Base-by-base conservation (phyloP, 2,113 vertebrate species). In the Chaenogobius annularis region DNA sequence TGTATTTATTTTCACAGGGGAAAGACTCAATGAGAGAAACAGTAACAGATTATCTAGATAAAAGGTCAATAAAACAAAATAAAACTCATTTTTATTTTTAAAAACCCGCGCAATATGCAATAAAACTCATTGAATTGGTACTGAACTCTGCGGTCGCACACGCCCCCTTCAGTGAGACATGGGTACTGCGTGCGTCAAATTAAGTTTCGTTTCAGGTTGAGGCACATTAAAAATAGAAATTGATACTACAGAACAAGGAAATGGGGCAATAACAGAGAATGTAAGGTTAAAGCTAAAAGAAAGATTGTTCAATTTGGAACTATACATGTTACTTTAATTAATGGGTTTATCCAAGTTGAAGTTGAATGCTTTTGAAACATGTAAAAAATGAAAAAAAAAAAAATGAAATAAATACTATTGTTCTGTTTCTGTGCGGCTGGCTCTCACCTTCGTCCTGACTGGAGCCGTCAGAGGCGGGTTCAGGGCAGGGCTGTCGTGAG, bases 381-480 rank as follows among this genome's bases (percentile, higher is more conserved):
- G 20, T 11, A 58, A 23, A 26, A 58, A 26, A 1, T 5, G 23
- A 23, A 23, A 3, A 14, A 52, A 6, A 52, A 12, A 22, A 13
- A 58, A 26, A 8, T 20, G 20, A 10, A 3, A 22, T 0, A 31
- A 31, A n/a, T n/a, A n/a, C n/a, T 8, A n/a, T 9, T 0, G 17
- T 50, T 19, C 47, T 7, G 7, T 19, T 48, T 13, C 47, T 48
- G 12, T 13, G 12, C 47, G 20, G n/a, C 19, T 20, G 13, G 52
- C 9, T 69, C 85, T 68, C 83, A 91, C 96, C 96, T 95, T 98
- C 96, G 83, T 98, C 96, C 91, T 96, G 96, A 93, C 96, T 98
- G 85, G 96, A 98, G 72, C 94, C 94, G 85, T 98, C 96, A 62
- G 96, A 98, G 84, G 95, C 95, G 88, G 96, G 95, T 86, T 94